phyloP scores from a whole-genome alignment of 2,797 vertebrate genomes.

The Lutjanus argentimaculatus region DNA sequence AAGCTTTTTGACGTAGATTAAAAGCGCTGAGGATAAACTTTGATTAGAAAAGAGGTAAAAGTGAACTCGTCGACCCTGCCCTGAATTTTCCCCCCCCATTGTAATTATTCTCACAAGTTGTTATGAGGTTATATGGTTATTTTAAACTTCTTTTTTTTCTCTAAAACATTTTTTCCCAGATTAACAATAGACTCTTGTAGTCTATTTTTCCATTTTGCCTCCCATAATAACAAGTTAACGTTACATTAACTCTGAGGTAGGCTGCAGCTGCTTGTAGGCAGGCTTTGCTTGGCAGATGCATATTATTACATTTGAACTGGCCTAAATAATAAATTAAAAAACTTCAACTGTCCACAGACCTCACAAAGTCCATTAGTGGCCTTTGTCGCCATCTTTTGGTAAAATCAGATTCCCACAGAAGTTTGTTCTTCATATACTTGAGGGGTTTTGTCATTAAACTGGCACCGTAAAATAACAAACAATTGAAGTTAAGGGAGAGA shows the following conservation, averaged over 20 bases:
- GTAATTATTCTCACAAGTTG: background rate
- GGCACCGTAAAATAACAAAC: no score
- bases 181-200: background rate
- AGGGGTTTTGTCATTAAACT: no score
- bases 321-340: no score
- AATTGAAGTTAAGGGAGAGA: no score
- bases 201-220: no score
- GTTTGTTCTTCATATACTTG: background rate
- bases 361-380: background rate
- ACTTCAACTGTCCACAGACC: background rate
- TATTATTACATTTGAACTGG: background rate
- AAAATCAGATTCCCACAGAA: background rate
- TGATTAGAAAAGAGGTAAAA: background rate
- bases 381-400: slow-evolving; percentile 66
- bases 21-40: background rate
- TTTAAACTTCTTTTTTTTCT: background rate
- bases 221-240: background rate
- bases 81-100: background rate
- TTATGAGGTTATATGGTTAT: background rate
- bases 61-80: background rate
- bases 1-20: background rate
- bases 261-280: background rate
- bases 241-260: background rate
- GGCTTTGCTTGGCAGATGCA: background rate
- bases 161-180: background rate